Base-by-base conservation (phyloP, 2,113 vertebrate species). In the Ameiurus melas region DNA sequence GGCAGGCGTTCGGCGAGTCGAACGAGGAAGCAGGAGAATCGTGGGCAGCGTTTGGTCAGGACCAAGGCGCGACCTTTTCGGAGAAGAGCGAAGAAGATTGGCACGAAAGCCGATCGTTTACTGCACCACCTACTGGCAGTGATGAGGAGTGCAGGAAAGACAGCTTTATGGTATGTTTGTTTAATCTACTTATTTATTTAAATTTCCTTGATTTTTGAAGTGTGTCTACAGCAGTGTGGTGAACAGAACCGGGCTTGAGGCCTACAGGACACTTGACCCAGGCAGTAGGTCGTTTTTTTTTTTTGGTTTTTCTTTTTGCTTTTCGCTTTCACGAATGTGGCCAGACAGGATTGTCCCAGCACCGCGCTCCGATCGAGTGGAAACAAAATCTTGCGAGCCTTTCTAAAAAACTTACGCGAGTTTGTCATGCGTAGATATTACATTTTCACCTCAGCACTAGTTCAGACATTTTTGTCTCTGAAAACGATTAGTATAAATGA, bases 31-130 rank as follows among this genome's bases (percentile, higher is more conserved):
- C 94, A 64, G 95, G 89, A 88, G 95, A 94, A 51, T 96, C 97
- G 0, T 99, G 98, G 98, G 97, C 97, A 82, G 94, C 96, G 16
- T 99, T 99, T 94, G 95, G 94, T 91, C 93, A 95, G 25, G 96
- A 97, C 55, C 92, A 94, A 47, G 89, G 85, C 66, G 33, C 85
- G 4, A 92, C 91, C 0, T 71, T 90, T 84, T 92, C 92, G 12
- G 93, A 92, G 85, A 92, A 94, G 85, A 92, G 90, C 81, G 94
- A 96, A 57, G 86, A 91, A 85, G 91, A 91, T 0, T 96, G 96
- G 94, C 95, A 96, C 89, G 94, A 93, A 91, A 95, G 95, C 91
- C 96, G 91, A 93, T 17, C 95, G 90, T 93, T 93, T 8, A 79
- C 75, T 6, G 77, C 92, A 75, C 73, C 81, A 82, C 89, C 92